Conservation (phyloP, 2,797 vertebrate species). For the Clamator glandarius region DNA sequence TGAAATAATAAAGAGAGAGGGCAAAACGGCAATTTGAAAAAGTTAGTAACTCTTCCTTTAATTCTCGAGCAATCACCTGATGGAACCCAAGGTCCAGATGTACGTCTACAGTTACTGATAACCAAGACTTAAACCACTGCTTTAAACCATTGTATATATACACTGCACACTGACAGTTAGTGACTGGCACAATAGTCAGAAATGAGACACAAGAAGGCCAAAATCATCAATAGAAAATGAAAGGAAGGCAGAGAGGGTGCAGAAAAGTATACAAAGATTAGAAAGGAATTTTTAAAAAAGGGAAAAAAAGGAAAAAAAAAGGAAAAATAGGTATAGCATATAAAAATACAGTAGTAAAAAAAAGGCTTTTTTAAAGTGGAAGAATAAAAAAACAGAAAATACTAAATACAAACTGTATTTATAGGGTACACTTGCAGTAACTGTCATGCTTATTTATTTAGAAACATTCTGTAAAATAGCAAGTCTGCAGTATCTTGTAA, state of each 20-base stretch:
- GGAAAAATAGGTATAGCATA: not conserved
- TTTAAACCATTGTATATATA: not conserved
- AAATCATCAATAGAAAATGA: not conserved
- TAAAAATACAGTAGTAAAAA: not conserved
- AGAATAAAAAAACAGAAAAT: not conserved
- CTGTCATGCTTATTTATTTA: not conserved
- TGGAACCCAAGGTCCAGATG: not conserved
- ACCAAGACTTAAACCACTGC: not conserved
- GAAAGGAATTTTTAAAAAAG: too few relatives aligned
- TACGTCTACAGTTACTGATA: not conserved
- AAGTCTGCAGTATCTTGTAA: not conserved
- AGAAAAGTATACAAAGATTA: not conserved
- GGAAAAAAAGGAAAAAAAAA: not conserved
- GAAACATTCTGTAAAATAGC: not conserved
- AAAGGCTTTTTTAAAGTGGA: not conserved
- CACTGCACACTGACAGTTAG: not conserved
- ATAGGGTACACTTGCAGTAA: not conserved
- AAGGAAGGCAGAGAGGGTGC: not conserved
- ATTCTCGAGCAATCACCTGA: not conserved
- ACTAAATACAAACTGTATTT: not conserved
- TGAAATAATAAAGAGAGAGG: not conserved
- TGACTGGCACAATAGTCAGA: not conserved
- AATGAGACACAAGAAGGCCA: not conserved
- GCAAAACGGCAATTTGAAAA: not conserved
- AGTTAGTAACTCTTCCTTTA: not conserved